These are phyloP conservation scores for Capitulum mitella DNA, from an alignment of 2,888 invertebrate genomes.

Conservation along the genomic window DNA sequence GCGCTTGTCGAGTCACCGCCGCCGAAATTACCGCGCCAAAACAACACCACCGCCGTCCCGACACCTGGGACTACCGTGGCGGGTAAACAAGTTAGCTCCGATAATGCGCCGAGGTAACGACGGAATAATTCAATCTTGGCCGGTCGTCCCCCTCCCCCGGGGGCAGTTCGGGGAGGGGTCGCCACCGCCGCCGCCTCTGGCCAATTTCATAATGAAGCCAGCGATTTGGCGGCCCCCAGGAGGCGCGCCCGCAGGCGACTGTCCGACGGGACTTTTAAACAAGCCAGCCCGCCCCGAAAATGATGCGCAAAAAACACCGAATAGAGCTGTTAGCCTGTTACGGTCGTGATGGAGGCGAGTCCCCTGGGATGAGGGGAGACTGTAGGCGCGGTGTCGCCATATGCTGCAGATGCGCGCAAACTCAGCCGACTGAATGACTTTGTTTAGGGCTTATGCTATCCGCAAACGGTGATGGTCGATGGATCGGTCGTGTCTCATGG, in stretches of 20 bases:
- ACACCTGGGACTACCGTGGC: conserved; percentile 1
- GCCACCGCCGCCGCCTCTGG: background rate
- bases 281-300: background rate
- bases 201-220: conserved; percentile 20
- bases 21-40: background rate
- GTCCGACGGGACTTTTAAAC: background rate
- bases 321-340: conserved; percentile 7
- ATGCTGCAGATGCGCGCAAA: too few species aligned
- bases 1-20: too few species aligned
- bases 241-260: background rate
- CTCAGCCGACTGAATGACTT: too few species aligned
- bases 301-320: background rate
- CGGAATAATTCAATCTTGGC: conserved; percentile 22
- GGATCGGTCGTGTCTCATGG: too few species aligned
- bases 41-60: background rate
- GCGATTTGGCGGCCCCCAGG: background rate
- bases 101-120: conserved; percentile 16
- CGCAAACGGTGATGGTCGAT: too few species aligned
- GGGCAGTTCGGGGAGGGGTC: background rate
- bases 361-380: background rate
- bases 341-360: conserved; percentile 7
- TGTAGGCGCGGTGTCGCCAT: background rate
- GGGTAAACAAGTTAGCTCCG: background rate
- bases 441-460: background rate
- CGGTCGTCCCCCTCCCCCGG: background rate